Percentiles rank a stretch among this genome's conserved stretches.
Evolutionary conservation across 1,140 invertebrate genomes (phyloP).

Genomic region (Anoplophora glabripennis): DNA sequence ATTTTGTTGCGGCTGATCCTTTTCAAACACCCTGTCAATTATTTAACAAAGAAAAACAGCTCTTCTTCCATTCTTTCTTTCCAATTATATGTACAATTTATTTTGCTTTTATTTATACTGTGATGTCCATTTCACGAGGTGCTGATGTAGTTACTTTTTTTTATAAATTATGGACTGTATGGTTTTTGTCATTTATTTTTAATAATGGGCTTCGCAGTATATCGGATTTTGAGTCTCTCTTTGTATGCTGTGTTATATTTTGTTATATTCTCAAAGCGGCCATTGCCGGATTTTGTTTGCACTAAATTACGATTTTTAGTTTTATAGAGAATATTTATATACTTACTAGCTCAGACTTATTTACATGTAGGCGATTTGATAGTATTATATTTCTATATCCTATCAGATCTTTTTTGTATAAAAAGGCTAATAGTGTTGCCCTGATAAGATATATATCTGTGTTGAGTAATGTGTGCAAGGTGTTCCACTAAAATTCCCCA

Average conservation of each 20-base stretch:
- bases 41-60: too few species aligned
- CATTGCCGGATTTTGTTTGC: neutral
- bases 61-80: too few species aligned
- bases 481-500: conserved; percentile 11
- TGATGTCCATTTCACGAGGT: too few species aligned
- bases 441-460: conserved; percentile 19
- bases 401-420: neutral
- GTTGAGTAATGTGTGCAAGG: conserved; percentile 13
- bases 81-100: too few species aligned
- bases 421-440: conserved; percentile 6
- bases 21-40: too few species aligned
- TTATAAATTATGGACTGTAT: too few species aligned
- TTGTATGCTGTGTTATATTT: neutral
- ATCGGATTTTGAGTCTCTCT: neutral
- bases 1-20: too few species aligned
- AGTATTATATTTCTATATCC: conserved; percentile 3
- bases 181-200: too few species aligned
- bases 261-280: neutral
- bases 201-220: too few species aligned
- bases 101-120: too few species aligned
- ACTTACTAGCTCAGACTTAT: neutral
- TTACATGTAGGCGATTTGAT: neutral
- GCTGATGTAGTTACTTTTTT: too few species aligned
- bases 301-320: neutral
- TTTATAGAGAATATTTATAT: neutral